Conservation (phyloP, 2,888 invertebrate genomes). For the Mesoligia furuncula region DNA sequence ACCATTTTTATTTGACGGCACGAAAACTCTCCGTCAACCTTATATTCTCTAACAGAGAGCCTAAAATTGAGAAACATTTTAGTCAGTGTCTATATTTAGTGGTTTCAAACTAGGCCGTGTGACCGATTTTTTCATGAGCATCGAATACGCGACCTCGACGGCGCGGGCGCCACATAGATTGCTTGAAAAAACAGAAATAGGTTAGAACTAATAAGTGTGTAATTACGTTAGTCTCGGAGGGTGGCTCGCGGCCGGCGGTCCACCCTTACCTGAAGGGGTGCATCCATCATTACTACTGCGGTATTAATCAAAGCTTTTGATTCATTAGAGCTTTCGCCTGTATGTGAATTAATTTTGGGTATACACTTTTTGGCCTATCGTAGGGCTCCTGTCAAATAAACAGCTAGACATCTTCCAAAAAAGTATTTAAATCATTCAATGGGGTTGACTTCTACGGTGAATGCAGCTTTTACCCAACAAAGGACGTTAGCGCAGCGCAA, state of each 20-base stretch:
- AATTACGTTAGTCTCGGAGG: conserved; percentile 86
- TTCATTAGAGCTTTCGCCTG: conserved; percentile 55
- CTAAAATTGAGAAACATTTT: conserved; percentile 13
- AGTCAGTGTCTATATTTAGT: too few species aligned
- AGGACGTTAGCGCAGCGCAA: neutral
- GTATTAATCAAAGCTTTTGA: conserved; percentile 77
- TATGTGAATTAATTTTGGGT: conserved; percentile 9
- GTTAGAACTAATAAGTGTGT: conserved; percentile 87
- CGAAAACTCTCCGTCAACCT: neutral
- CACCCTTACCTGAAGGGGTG: conserved; percentile 82
- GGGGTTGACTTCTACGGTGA: neutral
- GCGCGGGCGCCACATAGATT: conserved; percentile 66
- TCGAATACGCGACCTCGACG: conserved; percentile 51
- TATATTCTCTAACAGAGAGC: neutral
- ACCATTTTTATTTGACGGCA: too few species aligned
- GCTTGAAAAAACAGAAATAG: conserved; percentile 79
- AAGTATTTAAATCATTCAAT: neutral
- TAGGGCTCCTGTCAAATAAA: neutral
- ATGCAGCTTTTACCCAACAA: neutral
- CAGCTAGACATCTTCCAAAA: neutral
- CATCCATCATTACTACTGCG: conserved; percentile 79
- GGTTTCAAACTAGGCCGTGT: conserved; percentile 27
- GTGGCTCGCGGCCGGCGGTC: conserved; percentile 86
- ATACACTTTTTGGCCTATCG: neutral
- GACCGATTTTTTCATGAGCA: conserved; percentile 62